A percentile compares a stretch with the other conserved stretches of the same genome.
These are phyloP conservation scores for Uria lomvia DNA, from an alignment of 2,113 vertebrate species.

Conservation along the genomic window DNA sequence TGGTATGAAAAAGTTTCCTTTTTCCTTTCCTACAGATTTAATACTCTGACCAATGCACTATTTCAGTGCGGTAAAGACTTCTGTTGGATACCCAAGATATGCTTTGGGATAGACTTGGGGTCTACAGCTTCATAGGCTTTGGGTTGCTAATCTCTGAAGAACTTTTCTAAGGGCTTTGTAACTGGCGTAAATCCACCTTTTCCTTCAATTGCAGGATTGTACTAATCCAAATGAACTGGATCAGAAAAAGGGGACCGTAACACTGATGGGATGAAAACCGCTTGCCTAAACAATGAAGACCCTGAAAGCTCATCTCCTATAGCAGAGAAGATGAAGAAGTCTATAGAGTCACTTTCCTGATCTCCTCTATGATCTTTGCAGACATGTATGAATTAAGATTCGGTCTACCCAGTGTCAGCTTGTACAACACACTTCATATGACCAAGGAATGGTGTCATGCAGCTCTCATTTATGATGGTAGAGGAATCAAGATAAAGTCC, in stretches of 20 bases:
- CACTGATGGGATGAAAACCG: not conserved
- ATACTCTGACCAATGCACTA: not conserved
- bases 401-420: not conserved
- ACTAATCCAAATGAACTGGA: not conserved
- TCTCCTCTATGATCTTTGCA: not conserved
- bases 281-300: not conserved
- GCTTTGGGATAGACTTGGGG: not conserved
- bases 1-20: not conserved
- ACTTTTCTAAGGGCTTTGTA: not conserved
- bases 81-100: not conserved
- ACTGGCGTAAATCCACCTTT: not conserved
- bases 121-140: not conserved
- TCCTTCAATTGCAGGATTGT: not conserved
- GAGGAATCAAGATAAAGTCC: not conserved
- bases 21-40: not conserved
- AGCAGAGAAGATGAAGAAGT: not conserved
- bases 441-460: not conserved
- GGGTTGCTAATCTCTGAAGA: not conserved
- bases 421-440: not conserved
- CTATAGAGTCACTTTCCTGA: not conserved
- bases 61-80: not conserved
- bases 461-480: not conserved
- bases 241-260: not conserved
- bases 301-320: not conserved
- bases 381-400: not conserved